Evolutionary conservation across 1,140 invertebrate species (phyloP), one percentile per base, ranked within the genome.

Genomic region (Macrobrachium rosenbergii): DNA sequence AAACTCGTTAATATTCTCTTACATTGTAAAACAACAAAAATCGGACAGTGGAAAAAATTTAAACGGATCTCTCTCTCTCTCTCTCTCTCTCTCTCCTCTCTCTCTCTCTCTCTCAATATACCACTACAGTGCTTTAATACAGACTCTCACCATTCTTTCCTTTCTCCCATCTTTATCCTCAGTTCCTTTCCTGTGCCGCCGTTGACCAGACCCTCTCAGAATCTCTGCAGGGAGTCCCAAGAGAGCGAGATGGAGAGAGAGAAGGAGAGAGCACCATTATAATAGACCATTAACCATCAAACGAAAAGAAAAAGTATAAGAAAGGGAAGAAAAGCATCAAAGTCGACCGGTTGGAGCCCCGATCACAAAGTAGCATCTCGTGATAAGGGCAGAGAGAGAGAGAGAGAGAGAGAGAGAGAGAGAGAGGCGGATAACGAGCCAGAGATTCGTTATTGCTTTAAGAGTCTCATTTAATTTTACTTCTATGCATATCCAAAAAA

Each of bases 231-330:
- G 52, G 52, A 52, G 52, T 52, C 52, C 52, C 7, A 0, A 67
- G 64, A 67, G 64, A 67, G 64, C 8, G 64, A 67, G 64, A 67
- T 8, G 16, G 64, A 67, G 64, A 69, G n/a, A 69, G 67, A 69
- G 67, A 69, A 5, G 0, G 2, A 69, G 16, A 21, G n/a, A 69
- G 67, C 12, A 12, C 21, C 21, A 69, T 12, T 12, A 37, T 12
- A 52, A 37, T 12, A 52, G 52, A 10, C 52, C 52, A 52, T 52
- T 52, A 52, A 8, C 12, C 12, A 52, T 37, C 16, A 69, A 37
- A 69, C 2, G 37, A 37, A 69, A 21, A 69, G 67, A 69, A 21
- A 21, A 37, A 21, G 67, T 12, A 37, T 19, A 17, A 19, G 67
- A 69, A 21, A 69, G 67, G n/a, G 67, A 69, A 52, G 52, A 52